Base-by-base conservation (phyloP, 2,888 invertebrate genomes). In the Eupsilia transversa region DNA sequence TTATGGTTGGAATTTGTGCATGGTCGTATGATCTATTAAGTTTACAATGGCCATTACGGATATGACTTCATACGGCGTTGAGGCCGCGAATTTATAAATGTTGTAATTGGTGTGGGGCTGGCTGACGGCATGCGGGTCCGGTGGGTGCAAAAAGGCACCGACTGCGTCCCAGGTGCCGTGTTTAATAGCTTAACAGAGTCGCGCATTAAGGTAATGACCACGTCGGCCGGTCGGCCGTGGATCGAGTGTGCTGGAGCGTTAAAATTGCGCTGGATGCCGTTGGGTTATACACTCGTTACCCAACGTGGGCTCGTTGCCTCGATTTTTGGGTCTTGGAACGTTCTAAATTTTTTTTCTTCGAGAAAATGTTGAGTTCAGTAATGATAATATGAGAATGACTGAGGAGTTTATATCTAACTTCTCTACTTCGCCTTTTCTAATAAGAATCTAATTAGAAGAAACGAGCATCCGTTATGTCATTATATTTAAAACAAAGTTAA, bases 201-300 rank as follows among this genome's bases (percentile, higher is more conserved):
- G 89, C 90, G 92, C 92, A 94, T 94, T 94, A 94, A 92, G 85
- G 91, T 94, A 95, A 94, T 94, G 91, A 89, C 88, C 89, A 87
- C 87, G 89, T 91, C 88, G 81, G 81, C 82, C 75, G 81, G 72
- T 77, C 89, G 84, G 84, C 73, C 84, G 79, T 83, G 88, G 85
- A 86, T 84, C 85, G 68, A 82, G 71, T 69, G 80, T 56, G 80
- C 79, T 74, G 82, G 82, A 77, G 82, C 86, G 80, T 86, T 93
- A 93, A 94, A 89, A 93, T 88, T 86, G 71, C 87, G 89, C 89
- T 88, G 20, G 43, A 38, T 56, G 60, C 60, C 33, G 49, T 33
- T 59, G 20, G 46, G 7, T 20, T 49, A 9, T 33, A 43, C 60
- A 65, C 52, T 63, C 38, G 0, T n/a, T 33, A 27, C 20, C 14